Evolutionary conservation across 2,113 vertebrate species (phyloP).

Genomic region (Callipepla californica): DNA sequence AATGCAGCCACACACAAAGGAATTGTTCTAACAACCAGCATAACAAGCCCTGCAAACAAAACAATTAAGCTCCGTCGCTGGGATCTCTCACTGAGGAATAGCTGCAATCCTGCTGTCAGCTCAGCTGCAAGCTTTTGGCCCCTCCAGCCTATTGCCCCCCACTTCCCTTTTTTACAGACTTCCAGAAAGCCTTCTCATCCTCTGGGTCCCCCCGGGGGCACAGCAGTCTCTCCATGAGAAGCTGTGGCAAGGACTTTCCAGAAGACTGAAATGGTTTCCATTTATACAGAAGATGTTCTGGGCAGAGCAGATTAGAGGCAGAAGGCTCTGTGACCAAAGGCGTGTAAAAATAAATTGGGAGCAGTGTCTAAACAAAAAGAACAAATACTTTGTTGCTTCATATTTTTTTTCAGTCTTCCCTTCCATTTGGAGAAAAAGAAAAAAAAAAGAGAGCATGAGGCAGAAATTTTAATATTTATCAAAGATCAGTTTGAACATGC

Average conservation of each 20-base stretch:
- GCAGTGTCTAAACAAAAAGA: background rate
- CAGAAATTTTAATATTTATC: background rate
- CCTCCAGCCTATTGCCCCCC: background rate
- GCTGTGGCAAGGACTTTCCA: background rate
- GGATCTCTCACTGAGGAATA: background rate
- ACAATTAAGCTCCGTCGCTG: background rate
- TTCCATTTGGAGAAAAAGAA: background rate
- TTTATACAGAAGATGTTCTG: background rate
- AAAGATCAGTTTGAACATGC: background rate
- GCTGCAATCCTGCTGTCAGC: rapidly evolving
- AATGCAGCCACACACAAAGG: slow-evolving; percentile 3
- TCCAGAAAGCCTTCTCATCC: background rate
- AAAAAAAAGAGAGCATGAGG: background rate
- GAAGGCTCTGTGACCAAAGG: rapidly evolving
- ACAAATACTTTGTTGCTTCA: background rate
- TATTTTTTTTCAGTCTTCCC: background rate
- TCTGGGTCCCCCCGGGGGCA: background rate
- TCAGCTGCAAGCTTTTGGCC: background rate
- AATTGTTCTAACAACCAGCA: slow-evolving; percentile 34
- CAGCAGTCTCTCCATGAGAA: background rate
- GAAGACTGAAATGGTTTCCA: background rate
- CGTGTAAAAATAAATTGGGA: background rate
- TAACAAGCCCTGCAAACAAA: slow-evolving; percentile 24
- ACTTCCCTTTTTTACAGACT: background rate
- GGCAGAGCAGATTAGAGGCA: background rate